phyloP scores from a whole-genome alignment of 2,888 invertebrate species.

The Xanthia togata region DNA sequence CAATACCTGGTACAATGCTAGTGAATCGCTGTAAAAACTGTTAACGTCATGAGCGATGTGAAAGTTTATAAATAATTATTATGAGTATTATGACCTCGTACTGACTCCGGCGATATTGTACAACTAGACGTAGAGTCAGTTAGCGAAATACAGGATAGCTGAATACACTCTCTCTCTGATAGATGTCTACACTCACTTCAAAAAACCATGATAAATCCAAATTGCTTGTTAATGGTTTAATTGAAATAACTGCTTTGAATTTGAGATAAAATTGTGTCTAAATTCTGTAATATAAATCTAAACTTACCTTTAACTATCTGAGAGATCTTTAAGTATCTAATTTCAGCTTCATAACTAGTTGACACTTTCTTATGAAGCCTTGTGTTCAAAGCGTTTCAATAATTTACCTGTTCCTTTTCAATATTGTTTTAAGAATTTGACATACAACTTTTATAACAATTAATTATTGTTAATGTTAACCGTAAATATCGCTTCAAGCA shows the following conservation, averaged over 20 bases:
- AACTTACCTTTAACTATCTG: too few species aligned
- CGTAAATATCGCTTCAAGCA: background rate
- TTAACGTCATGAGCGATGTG: constrained; percentile 53
- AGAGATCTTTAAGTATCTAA: background rate
- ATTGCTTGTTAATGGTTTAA: too few species aligned
- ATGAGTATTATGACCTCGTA: constrained; percentile 61
- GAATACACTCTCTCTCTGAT: background rate
- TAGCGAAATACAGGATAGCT: constrained; percentile 8
- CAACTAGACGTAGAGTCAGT: constrained; percentile 6
- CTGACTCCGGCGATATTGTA: constrained; percentile 36
- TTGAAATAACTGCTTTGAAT: too few species aligned
- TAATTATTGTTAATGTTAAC: background rate
- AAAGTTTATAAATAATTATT: constrained; percentile 66
- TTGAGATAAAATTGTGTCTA: background rate
- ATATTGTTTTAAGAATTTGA: background rate
- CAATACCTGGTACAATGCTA: constrained; percentile 63
- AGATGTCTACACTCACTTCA: background rate
- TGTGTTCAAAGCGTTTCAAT: constrained; percentile 1
- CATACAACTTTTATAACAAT: background rate
- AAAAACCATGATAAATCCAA: background rate
- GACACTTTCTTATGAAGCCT: background rate
- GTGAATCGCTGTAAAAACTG: constrained; percentile 57
- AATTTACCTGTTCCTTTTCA: background rate
- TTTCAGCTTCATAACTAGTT: constrained; percentile 1
- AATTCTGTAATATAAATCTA: background rate